A percentile compares a stretch with the other conserved stretches of the same genome.
Evolutionary conservation across 2,113 vertebrate species (phyloP).

Genomic region (Propithecus coquereli): DNA sequence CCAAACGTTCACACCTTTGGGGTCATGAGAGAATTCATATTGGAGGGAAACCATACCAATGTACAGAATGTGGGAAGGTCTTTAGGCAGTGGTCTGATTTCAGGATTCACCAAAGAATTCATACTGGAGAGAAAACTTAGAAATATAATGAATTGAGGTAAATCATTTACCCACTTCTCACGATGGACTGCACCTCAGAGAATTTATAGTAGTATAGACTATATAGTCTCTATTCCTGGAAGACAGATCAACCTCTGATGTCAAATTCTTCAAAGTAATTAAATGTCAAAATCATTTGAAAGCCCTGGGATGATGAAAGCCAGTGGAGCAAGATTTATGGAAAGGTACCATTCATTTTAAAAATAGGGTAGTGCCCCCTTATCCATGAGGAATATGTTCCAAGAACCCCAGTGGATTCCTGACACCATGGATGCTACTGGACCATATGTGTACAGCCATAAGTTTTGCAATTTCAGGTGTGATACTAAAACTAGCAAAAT

Average conservation of each 20-base stretch:
- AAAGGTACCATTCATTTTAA: background rate
- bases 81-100: background rate
- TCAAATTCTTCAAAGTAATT: background rate
- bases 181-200: background rate
- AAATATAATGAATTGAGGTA: background rate
- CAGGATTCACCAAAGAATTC: background rate
- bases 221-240: background rate
- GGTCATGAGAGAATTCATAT: background rate
- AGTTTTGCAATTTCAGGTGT: no score
- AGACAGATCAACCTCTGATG: background rate
- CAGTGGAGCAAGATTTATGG: background rate
- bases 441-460: no score
- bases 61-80: constrained; percentile 3
- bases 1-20: background rate
- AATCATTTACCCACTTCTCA: background rate
- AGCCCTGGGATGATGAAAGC: background rate
- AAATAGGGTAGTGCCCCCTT: background rate
- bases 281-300: background rate
- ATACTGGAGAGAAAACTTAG: background rate
- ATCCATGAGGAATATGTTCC: no score
- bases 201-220: background rate
- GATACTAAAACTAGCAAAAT: no score
- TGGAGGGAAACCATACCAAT: constrained; percentile 31
- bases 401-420: no score
- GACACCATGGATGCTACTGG: no score